These are phyloP conservation scores for Oryzias melastigma DNA, from an alignment of 2,113 vertebrate genomes.

Conservation along the genomic window DNA sequence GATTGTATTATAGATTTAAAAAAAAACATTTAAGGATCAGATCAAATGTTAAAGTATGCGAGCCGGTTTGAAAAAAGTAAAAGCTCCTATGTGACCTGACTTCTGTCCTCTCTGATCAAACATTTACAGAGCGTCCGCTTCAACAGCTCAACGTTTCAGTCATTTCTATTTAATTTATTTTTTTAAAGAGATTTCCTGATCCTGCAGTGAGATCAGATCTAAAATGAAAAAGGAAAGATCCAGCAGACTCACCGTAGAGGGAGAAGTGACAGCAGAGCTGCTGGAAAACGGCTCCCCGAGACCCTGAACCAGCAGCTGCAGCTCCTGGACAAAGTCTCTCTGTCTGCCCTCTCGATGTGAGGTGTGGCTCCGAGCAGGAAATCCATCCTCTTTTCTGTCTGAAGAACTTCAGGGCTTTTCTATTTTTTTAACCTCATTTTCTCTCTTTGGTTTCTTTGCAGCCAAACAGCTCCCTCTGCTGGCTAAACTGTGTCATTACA, in stretches of 20 bases:
- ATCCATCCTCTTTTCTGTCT: constrained; percentile 17
- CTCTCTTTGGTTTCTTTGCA: not conserved
- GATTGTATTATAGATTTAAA: too few relatives aligned
- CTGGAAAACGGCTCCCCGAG: not conserved
- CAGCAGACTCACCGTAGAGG: constrained; percentile 32
- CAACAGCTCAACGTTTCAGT: too few relatives aligned
- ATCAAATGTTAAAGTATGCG: too few relatives aligned
- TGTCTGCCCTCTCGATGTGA: constrained; percentile 20
- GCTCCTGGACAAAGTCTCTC: too few relatives aligned
- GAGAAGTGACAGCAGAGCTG: not conserved
- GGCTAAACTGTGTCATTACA: not conserved
- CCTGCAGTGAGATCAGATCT: not conserved
- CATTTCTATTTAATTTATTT: too few relatives aligned
- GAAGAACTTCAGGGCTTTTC: not conserved
- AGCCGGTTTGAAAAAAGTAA: too few relatives aligned
- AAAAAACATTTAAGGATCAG: too few relatives aligned
- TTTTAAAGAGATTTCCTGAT: too few relatives aligned
- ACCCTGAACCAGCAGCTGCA: constrained; percentile 3
- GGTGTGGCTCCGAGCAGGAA: constrained; percentile 59
- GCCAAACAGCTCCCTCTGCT: constrained; percentile 21
- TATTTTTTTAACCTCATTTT: not conserved
- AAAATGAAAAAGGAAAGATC: not conserved
- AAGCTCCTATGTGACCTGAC: too few relatives aligned
- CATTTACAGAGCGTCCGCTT: too few relatives aligned
- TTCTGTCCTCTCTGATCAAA: too few relatives aligned